Conservation (phyloP, 2,113 vertebrate genomes). For the Aptenodytes forsteri region DNA sequence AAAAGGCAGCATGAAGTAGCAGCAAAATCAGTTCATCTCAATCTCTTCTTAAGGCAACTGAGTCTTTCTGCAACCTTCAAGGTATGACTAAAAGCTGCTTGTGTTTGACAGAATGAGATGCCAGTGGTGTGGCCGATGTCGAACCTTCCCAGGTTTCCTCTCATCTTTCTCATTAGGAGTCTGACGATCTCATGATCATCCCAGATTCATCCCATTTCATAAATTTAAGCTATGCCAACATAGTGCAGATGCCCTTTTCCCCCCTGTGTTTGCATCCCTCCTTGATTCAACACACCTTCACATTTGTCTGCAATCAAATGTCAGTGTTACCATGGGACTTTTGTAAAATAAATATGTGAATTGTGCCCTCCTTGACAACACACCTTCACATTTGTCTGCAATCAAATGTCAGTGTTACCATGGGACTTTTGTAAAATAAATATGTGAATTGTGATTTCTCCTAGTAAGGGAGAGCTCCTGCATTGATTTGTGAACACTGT, state of each 20-base stretch:
- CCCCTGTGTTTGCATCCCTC: background rate
- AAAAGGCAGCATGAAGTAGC: background rate
- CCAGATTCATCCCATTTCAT: background rate
- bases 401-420: background rate
- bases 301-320: background rate
- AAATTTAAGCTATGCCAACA: background rate
- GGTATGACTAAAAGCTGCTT: background rate
- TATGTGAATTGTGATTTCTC: background rate
- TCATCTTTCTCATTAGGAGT: background rate
- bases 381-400: background rate
- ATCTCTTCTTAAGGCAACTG: background rate
- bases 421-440: background rate
- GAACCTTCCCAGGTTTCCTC: background rate
- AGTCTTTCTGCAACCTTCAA: background rate
- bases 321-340: background rate
- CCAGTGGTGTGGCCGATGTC: background rate
- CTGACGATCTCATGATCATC: background rate
- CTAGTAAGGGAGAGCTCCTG: background rate
- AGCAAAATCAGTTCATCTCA: background rate
- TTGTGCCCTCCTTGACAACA: background rate
- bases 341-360: background rate
- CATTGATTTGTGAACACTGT: background rate
- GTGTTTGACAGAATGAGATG: background rate
- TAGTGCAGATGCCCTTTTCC: background rate
- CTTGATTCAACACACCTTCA: background rate